Percentiles rank a stretch among this genome's conserved stretches.
Evolutionary conservation across 2,797 vertebrate genomes (phyloP).

Genomic region (Hydrolagus colliei): DNA sequence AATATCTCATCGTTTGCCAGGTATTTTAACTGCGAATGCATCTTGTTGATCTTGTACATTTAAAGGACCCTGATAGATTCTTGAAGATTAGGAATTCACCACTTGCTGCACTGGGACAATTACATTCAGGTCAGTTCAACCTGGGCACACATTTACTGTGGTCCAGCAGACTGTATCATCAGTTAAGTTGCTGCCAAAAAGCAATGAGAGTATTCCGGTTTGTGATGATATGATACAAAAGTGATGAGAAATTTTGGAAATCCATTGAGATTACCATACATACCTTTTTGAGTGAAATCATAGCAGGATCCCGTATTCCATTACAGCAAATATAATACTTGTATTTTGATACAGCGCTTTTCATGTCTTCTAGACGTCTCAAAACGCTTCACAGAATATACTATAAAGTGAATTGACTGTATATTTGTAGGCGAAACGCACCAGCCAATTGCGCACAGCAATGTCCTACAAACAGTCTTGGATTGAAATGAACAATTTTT

Average conservation of each 20-base stretch:
- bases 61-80: not conserved
- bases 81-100: not conserved
- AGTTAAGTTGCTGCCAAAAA: not conserved
- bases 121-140: not conserved
- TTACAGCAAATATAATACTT: not conserved
- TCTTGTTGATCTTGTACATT: conserved; percentile 10
- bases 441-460: no score
- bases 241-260: not conserved
- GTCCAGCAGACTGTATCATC: not conserved
- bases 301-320: not conserved
- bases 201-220: not conserved
- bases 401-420: no score
- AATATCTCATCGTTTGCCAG: conserved; percentile 9
- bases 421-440: no score
- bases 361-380: no score
- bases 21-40: not conserved
- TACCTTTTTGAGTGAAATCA: not conserved
- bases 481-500: no score
- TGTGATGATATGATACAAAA: not conserved
- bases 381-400: no score
- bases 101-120: not conserved
- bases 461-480: no score
- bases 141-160: not conserved
- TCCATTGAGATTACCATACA: not conserved
- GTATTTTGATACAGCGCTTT: no score